These are phyloP conservation scores for Hypolimnas misippus DNA, from an alignment of 2,888 invertebrate species.

Conservation along the genomic window DNA sequence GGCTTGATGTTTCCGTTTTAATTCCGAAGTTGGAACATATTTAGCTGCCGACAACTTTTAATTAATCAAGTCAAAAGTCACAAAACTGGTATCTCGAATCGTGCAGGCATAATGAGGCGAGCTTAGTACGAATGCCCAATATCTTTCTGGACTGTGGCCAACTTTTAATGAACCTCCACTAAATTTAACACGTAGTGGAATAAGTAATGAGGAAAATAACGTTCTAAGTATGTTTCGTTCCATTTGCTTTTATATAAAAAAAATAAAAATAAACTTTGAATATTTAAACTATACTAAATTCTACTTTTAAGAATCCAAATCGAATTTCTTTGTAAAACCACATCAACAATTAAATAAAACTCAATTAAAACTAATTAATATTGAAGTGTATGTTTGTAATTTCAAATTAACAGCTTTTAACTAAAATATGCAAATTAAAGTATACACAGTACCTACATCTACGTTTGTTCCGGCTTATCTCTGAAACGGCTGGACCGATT, in stretches of 20 bases:
- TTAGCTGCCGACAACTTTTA: slow-evolving; percentile 49
- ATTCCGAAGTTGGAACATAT: slow-evolving; percentile 33
- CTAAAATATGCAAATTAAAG: too few species aligned
- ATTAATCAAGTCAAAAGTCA: slow-evolving; percentile 50
- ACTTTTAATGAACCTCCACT: slow-evolving; percentile 49
- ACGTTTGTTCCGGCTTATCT: too few species aligned
- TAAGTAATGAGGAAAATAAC: slow-evolving; percentile 63
- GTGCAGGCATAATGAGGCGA: slow-evolving; percentile 42
- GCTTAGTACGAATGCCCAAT: slow-evolving; percentile 46
- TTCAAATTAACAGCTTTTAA: too few species aligned
- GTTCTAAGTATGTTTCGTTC: slow-evolving; percentile 43
- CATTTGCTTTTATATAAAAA: slow-evolving; percentile 25
- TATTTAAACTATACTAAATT: neutral
- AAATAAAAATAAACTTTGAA: neutral
- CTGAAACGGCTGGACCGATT: too few species aligned
- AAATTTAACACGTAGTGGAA: slow-evolving; percentile 53
- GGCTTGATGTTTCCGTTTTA: slow-evolving; percentile 21
- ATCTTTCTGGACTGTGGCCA: slow-evolving; percentile 47
- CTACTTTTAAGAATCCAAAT: too few species aligned
- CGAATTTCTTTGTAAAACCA: too few species aligned
- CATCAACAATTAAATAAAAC: too few species aligned
- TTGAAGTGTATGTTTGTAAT: too few species aligned
- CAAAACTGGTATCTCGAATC: slow-evolving; percentile 42
- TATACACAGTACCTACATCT: too few species aligned
- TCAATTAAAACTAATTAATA: too few species aligned